Conservation (phyloP, 2,888 invertebrate species). For the Lapara coniferarum region DNA sequence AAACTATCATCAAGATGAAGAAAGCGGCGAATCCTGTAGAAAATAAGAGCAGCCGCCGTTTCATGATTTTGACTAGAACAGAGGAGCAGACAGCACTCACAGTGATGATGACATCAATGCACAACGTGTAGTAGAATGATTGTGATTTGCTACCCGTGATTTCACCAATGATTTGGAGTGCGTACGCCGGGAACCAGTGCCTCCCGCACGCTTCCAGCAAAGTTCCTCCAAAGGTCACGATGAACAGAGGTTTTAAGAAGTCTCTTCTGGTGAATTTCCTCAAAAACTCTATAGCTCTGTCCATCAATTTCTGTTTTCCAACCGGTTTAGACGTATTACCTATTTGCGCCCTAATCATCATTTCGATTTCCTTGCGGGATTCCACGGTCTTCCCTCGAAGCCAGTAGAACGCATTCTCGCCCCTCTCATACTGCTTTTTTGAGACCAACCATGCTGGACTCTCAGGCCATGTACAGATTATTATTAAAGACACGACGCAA, state of each 20-base stretch:
- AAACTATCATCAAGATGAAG: slow-evolving; percentile 45
- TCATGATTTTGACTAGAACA: slow-evolving; percentile 55
- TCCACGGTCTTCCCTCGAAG: slow-evolving; percentile 73
- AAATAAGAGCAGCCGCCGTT: slow-evolving; percentile 58
- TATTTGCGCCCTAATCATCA: slow-evolving; percentile 54
- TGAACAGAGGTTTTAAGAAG: slow-evolving; percentile 57
- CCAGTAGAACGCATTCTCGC: slow-evolving; percentile 62
- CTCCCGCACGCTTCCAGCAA: slow-evolving; percentile 60
- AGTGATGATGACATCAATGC: slow-evolving; percentile 58
- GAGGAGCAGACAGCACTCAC: slow-evolving; percentile 53
- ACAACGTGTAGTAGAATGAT: slow-evolving; percentile 56
- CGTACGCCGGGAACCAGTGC: slow-evolving; percentile 62
- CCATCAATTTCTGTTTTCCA: slow-evolving; percentile 29
- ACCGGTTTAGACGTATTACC: slow-evolving; percentile 33
- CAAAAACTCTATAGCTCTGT: slow-evolving; percentile 38
- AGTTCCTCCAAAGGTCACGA: slow-evolving; percentile 48
- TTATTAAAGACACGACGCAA: slow-evolving; percentile 30
- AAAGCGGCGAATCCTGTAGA: slow-evolving; percentile 53
- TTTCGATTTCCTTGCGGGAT: slow-evolving; percentile 54
- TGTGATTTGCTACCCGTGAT: slow-evolving; percentile 51
- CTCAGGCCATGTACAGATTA: slow-evolving; percentile 46
- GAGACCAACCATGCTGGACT: slow-evolving; percentile 45
- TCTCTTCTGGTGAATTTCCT: slow-evolving; percentile 56
- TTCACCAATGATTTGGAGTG: slow-evolving; percentile 58
- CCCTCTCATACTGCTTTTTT: slow-evolving; percentile 35